Evolutionary conservation across 2,888 invertebrate genomes (phyloP).

Genomic region (Heliconius ethilla): DNA sequence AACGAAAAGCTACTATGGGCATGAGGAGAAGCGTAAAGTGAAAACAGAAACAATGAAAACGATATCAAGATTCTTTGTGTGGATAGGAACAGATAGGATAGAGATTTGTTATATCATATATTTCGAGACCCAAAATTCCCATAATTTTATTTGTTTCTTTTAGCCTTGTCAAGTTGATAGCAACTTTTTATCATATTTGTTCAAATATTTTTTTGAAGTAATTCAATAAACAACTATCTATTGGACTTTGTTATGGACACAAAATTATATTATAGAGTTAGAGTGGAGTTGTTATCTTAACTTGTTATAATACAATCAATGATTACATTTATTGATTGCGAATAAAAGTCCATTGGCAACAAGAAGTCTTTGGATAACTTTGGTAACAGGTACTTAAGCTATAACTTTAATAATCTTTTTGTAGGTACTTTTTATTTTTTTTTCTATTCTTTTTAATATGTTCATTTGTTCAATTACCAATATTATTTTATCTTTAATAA

Average conservation of each 20-base stretch:
- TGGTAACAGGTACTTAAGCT: background rate
- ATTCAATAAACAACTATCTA: background rate
- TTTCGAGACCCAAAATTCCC: too few species aligned
- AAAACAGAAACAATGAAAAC: too few species aligned
- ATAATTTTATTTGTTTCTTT: too few species aligned
- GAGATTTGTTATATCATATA: too few species aligned
- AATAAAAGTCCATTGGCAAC: background rate
- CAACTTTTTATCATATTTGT: too few species aligned
- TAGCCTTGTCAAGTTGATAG: too few species aligned
- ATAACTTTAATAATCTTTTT: background rate
- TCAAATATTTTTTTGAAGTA: too few species aligned
- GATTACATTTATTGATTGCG: conserved; percentile 30
- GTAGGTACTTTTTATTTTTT: too few species aligned
- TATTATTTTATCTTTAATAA: background rate
- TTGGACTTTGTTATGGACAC: background rate
- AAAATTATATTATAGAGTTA: conserved; percentile 7
- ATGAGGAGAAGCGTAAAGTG: too few species aligned
- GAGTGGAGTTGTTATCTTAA: conserved; percentile 25
- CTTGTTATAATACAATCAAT: conserved; percentile 22
- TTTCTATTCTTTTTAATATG: background rate
- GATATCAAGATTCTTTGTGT: too few species aligned
- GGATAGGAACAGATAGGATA: too few species aligned
- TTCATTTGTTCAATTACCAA: background rate
- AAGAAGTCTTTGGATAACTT: conserved; percentile 1
- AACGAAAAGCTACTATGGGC: too few species aligned